Conservation (phyloP, 1,140 invertebrate genomes). For the Drosophila ironensis region DNA sequence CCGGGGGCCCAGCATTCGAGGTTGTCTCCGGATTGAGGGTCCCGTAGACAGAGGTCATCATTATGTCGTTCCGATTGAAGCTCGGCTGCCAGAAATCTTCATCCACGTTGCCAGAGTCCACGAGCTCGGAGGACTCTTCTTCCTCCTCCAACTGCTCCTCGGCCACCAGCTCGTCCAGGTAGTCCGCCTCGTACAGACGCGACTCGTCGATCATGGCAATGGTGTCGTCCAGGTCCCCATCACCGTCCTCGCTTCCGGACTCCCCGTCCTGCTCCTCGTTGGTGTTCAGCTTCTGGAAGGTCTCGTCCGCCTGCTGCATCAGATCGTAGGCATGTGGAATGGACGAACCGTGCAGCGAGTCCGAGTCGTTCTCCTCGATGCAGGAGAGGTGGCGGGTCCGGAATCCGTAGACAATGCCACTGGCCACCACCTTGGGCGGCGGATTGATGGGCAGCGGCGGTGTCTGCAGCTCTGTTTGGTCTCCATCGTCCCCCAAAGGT, state of each 20-base stretch:
- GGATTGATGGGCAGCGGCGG: constrained; percentile 60
- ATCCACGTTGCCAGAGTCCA: constrained; percentile 55
- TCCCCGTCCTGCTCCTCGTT: constrained; percentile 36
- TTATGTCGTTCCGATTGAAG: constrained; percentile 70
- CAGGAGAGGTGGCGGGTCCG: constrained; percentile 78
- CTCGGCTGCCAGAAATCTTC: constrained; percentile 68
- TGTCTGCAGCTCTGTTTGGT: constrained; percentile 37
- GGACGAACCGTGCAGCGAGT: constrained; percentile 72
- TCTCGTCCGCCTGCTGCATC: constrained; percentile 76
- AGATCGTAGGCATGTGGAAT: constrained; percentile 70
- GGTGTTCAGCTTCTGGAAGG: constrained; percentile 64
- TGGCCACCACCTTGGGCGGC: constrained; percentile 44
- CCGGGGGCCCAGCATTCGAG: neutral
- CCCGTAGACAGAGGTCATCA: constrained; percentile 81
- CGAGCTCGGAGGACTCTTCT: constrained; percentile 29
- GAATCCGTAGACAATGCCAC: constrained; percentile 74
- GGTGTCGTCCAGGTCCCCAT: constrained; percentile 31
- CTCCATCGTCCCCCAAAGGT: constrained; percentile 16
- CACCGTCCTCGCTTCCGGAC: constrained; percentile 32
- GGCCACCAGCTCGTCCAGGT: constrained; percentile 72
- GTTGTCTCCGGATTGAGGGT: constrained; percentile 67
- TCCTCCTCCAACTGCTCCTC: constrained; percentile 34
- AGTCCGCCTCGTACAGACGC: constrained; percentile 65
- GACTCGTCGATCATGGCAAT: constrained; percentile 80
- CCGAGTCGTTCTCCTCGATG: constrained; percentile 81